phyloP scores from a whole-genome alignment of 2,797 vertebrate genomes.

The Natrix natrix region DNA sequence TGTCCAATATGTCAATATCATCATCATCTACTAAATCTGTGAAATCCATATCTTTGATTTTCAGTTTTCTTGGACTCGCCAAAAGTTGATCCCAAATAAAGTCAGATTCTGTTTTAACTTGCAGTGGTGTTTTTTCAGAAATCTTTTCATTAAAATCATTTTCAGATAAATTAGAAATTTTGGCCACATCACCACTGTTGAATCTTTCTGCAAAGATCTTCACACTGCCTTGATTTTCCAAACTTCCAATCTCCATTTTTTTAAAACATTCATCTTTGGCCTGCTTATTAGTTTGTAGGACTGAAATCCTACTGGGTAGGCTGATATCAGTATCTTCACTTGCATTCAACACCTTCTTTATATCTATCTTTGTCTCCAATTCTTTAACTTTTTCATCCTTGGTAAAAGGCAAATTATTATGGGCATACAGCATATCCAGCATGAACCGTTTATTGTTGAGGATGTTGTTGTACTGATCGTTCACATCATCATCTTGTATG shows the following conservation, averaged over 20 bases:
- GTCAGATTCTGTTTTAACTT: constrained; percentile 91
- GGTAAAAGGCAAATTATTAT: constrained; percentile 77
- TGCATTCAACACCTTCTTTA: constrained; percentile 70
- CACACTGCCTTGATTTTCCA: constrained; percentile 90
- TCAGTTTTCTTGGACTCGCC: constrained; percentile 88
- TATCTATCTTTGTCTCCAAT: constrained; percentile 72
- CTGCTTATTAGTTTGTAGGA: constrained; percentile 85
- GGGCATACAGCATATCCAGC: constrained; percentile 95
- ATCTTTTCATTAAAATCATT: constrained; percentile 75
- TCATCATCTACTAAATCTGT: constrained; percentile 93
- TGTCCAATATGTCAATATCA: constrained; percentile 87
- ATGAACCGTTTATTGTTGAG: constrained; percentile 92
- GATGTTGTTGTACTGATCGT: constrained; percentile 86
- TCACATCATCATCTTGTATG: constrained; percentile 81
- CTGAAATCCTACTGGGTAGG: constrained; percentile 87
- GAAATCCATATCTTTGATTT: constrained; percentile 98
- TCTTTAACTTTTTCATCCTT: constrained; percentile 76
- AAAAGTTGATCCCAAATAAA: constrained; percentile 98
- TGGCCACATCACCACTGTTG: constrained; percentile 81
- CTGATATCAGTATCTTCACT: constrained; percentile 79
- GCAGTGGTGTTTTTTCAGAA: constrained; percentile 70
- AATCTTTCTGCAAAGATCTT: constrained; percentile 89
- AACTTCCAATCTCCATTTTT: constrained; percentile 82
- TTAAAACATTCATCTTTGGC: constrained; percentile 82
- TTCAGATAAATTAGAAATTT: constrained; percentile 73